These are phyloP conservation scores for Gavia stellata DNA, from an alignment of 2,113 vertebrate genomes.

Conservation along the genomic window DNA sequence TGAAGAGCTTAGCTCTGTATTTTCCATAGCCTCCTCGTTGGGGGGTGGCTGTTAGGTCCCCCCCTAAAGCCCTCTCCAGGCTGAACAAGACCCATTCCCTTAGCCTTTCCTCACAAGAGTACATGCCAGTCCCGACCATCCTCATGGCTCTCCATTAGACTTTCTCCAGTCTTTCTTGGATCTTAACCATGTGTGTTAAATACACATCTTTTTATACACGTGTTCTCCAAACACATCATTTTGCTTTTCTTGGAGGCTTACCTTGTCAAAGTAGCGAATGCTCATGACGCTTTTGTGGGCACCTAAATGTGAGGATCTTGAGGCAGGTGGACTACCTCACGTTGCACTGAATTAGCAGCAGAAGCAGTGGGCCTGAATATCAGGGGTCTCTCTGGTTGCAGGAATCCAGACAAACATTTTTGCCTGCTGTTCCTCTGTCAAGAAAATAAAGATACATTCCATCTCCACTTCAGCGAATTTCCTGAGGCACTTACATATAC, in stretches of 20 bases:
- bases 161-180: accelerated
- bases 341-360: background rate
- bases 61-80: background rate
- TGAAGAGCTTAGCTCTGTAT: background rate
- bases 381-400: background rate
- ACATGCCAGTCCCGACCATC: background rate
- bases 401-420: background rate
- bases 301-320: background rate
- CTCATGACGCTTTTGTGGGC: background rate
- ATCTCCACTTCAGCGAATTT: background rate
- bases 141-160: background rate
- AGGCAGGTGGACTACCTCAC: background rate
- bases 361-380: background rate
- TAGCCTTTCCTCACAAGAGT: background rate
- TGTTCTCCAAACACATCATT: background rate
- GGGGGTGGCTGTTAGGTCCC: background rate
- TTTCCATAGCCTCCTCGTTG: background rate
- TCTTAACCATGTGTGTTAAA: background rate
- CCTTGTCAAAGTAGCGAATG: background rate
- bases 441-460: background rate
- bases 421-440: background rate
- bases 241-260: background rate
- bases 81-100: background rate
- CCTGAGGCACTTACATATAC: background rate
- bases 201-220: background rate